Evolutionary conservation across 92 coral and sea anemone species (phyloP), one percentile per base, ranked within the genome.

Genomic region (Porites rus): DNA sequence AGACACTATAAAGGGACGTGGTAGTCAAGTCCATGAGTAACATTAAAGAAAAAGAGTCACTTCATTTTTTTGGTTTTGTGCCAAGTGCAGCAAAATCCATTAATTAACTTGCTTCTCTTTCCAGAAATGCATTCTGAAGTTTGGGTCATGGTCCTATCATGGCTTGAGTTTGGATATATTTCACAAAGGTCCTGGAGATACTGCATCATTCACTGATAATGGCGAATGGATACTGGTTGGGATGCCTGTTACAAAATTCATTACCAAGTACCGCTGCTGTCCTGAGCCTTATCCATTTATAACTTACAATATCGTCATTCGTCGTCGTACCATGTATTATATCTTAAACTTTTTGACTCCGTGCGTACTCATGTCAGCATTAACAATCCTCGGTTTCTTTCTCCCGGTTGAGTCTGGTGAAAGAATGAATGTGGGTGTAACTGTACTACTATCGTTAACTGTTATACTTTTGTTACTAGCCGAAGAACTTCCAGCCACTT

Each of bases 351-450:
- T 95, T 84, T 77, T 95, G 50, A 95, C 98, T 7, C 98, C 98
- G 3, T 95, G 98, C 43, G 88, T 95, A 4, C 80, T 95, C 69
- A 95, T 95, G 98, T 95, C 98, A 8, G 98, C 98, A 22, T 69
- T 95, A 22, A 95, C 98, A 4, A 92, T 95, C 25, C 90, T 95
- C 7, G 96, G 98, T 0, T 95, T 95, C 76, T 95, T 88, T 62
- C 92, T 95, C 25, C 98, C 98, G 19, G 98, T 95, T 38, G 98
- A 95, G 70, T 95, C 98, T 16, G 98, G 98, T 17, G 98, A 95
- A 83, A 87, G 98, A 54, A 95, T 95, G 98, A 95, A 95, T 51
- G 98, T 95, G 11, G 98, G 98, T 7, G 98, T 95, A 22, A 95
- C 98, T 0, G 98, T 95, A 0, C 84, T 95, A 12, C 87, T 95